These are phyloP conservation scores for Lithophane leautieri DNA, from an alignment of 2,888 invertebrate genomes.

Conservation along the genomic window DNA sequence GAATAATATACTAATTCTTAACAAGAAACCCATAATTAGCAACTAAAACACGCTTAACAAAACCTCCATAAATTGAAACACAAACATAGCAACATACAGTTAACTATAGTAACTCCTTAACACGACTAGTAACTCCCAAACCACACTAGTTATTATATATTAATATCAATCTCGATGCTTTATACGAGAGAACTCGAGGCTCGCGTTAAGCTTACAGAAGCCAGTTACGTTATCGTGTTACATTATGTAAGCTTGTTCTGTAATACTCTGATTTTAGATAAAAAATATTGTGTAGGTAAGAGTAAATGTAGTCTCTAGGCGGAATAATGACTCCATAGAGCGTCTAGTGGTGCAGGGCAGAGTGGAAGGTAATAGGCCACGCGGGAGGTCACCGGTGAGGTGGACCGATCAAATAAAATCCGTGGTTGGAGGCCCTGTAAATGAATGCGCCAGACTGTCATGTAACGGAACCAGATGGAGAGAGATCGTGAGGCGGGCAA, in stretches of 20 bases:
- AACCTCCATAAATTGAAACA: conserved; percentile 20
- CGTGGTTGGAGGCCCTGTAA: too few species aligned
- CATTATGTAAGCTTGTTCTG: conserved; percentile 34
- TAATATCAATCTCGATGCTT: conserved; percentile 70
- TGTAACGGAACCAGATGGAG: too few species aligned
- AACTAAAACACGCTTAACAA: not conserved
- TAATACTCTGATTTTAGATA: conserved; percentile 12
- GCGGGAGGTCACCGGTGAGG: too few species aligned
- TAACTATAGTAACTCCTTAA: conserved; percentile 18
- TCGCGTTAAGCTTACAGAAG: conserved; percentile 49
- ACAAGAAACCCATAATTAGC: not conserved
- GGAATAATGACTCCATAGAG: too few species aligned
- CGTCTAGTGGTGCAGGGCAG: too few species aligned
- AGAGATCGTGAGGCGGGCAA: too few species aligned
- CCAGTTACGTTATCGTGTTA: conserved; percentile 42
- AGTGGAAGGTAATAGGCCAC: too few species aligned
- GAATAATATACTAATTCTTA: not conserved
- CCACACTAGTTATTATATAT: conserved; percentile 71
- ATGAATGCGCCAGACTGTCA: too few species aligned
- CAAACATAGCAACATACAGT: conserved; percentile 18
- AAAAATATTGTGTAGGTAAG: conserved; percentile 2
- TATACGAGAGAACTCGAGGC: conserved; percentile 56
- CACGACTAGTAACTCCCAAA: conserved; percentile 57
- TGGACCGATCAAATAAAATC: too few species aligned
- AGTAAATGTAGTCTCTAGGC: too few species aligned